phyloP scores from a whole-genome alignment of 2,113 vertebrate genomes.

The Noturus placidus region DNA sequence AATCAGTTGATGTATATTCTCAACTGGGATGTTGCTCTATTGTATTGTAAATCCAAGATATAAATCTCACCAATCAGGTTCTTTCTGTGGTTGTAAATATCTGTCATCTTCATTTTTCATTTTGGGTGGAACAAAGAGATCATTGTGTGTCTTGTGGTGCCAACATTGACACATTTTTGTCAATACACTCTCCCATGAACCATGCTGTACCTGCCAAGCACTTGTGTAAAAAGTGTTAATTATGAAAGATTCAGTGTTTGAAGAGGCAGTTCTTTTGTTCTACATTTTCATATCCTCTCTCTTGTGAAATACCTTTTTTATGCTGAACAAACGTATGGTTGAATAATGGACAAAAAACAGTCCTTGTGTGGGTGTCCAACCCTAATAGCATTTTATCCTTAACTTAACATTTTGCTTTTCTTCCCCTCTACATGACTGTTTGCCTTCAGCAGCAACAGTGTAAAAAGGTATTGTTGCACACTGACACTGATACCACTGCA shows the following conservation, averaged over 20 bases:
- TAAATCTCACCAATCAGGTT: background rate
- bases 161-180: background rate
- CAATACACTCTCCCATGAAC: background rate
- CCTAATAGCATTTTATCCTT: slow-evolving; percentile 63
- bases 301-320: background rate
- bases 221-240: slow-evolving; percentile 16
- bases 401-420: slow-evolving; percentile 74
- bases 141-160: background rate
- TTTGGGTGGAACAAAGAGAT: slow-evolving; percentile 12
- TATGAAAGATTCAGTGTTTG: slow-evolving; percentile 4
- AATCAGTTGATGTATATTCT: slow-evolving; percentile 57
- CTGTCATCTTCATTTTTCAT: slow-evolving; percentile 3
- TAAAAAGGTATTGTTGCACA: slow-evolving; percentile 49
- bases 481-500: slow-evolving; percentile 61
- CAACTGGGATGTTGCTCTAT: background rate
- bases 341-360: background rate
- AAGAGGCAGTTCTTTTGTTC: slow-evolving; percentile 5
- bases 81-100: background rate
- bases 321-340: background rate
- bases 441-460: slow-evolving; percentile 70
- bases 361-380: background rate
- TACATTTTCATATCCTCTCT: slow-evolving; percentile 1
- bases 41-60: background rate
- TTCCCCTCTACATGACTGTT: slow-evolving; percentile 64
- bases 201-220: background rate